These are phyloP conservation scores for Drosophila maculinotata DNA, from an alignment of 2,888 invertebrate genomes.

Conservation along the genomic window DNA sequence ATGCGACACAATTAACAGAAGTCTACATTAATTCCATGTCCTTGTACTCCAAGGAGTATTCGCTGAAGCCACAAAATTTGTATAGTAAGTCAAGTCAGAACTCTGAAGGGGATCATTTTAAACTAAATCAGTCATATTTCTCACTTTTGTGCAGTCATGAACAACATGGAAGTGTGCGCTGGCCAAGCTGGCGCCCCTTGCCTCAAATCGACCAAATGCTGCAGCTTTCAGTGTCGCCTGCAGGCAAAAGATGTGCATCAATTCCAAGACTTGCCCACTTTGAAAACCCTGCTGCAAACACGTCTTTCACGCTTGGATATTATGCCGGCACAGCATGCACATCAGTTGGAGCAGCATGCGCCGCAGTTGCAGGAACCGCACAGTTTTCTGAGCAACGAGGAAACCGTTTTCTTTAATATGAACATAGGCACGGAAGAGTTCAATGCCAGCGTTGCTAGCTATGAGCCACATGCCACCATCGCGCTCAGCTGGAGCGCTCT, in stretches of 20 bases:
- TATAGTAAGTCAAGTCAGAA: slow-evolving; percentile 72
- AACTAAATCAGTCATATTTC: no score
- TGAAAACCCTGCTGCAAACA: slow-evolving; percentile 52
- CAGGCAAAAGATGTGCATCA: slow-evolving; percentile 39
- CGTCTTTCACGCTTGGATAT: slow-evolving; percentile 80
- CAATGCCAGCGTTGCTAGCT: slow-evolving; percentile 79
- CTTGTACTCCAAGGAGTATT: slow-evolving; percentile 82
- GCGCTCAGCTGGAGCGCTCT: slow-evolving; percentile 83
- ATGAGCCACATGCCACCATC: slow-evolving; percentile 83
- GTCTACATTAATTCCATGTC: slow-evolving; percentile 81
- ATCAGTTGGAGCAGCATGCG: slow-evolving; percentile 63
- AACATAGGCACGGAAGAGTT: slow-evolving; percentile 84
- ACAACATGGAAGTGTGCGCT: slow-evolving; percentile 80
- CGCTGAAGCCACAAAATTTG: slow-evolving; percentile 74
- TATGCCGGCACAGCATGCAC: slow-evolving; percentile 64
- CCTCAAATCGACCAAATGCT: slow-evolving; percentile 81
- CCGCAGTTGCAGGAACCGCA: slow-evolving; percentile 78
- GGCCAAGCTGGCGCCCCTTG: slow-evolving; percentile 82
- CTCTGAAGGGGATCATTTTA: not conserved
- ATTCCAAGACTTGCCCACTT: slow-evolving; percentile 36
- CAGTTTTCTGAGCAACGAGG: slow-evolving; percentile 84
- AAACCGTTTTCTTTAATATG: slow-evolving; percentile 82
- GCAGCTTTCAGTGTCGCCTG: slow-evolving; percentile 83
- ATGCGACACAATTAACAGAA: slow-evolving; percentile 87
- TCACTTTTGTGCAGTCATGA: slow-evolving; percentile 71